phyloP scores from a whole-genome alignment of 2,797 vertebrate species.

The Lepus oiostolus region DNA sequence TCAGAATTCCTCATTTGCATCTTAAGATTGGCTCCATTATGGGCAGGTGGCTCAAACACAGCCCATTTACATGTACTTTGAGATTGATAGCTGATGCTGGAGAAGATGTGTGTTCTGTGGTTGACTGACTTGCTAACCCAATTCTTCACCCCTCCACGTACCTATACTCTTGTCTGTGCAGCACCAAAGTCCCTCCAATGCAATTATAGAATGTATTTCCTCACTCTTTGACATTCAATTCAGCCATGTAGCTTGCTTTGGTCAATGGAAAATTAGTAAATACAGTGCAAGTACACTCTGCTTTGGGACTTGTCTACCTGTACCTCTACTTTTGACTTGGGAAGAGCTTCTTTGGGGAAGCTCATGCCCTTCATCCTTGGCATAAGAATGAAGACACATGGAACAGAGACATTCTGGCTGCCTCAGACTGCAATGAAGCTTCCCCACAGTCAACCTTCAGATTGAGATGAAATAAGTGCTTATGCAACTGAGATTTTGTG shows the following conservation, averaged over 20 bases:
- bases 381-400: background rate
- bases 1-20: background rate
- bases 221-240: background rate
- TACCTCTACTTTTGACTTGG: slow-evolving; percentile 25
- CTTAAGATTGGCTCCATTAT: background rate
- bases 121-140: background rate
- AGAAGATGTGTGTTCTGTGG: background rate
- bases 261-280: background rate
- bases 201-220: background rate
- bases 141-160: background rate
- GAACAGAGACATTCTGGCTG: background rate
- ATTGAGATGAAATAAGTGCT: slow-evolving; percentile 14
- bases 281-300: background rate
- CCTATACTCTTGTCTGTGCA: background rate
- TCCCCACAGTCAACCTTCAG: background rate
- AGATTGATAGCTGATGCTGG: background rate
- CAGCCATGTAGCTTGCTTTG: background rate
- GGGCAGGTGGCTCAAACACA: background rate
- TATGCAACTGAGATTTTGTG: slow-evolving; percentile 38
- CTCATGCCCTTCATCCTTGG: background rate
- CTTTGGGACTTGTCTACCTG: background rate
- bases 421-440: background rate
- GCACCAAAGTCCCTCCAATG: background rate
- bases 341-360: background rate
- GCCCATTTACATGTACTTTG: background rate